Conservation (phyloP, 2,888 invertebrate species). For the Schizotus pectinicornis region DNA sequence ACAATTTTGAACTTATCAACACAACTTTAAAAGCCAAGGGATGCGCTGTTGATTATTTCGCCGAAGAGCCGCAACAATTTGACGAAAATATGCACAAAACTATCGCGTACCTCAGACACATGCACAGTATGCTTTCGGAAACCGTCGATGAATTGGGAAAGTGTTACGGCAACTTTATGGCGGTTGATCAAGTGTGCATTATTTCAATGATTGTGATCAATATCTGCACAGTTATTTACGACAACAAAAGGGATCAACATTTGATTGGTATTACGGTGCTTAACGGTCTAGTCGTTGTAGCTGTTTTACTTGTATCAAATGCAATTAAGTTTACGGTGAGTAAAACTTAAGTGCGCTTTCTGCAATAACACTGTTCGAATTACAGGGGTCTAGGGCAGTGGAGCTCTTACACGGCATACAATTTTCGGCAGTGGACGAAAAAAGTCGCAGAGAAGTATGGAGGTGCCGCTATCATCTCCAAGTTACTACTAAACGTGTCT, state of each 20-base stretch:
- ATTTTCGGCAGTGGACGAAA: conserved; percentile 35
- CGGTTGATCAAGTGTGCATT: conserved; percentile 38
- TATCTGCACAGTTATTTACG: conserved; percentile 32
- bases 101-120: conserved; percentile 32
- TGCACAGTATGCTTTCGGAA: conserved; percentile 38
- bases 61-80: conserved; percentile 14
- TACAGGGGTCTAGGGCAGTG: conserved; percentile 41
- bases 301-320: conserved; percentile 34
- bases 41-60: conserved; percentile 22
- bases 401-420: conserved; percentile 41
- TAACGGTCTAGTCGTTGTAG: conserved; percentile 33
- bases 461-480: no score
- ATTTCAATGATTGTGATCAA: conserved; percentile 38
- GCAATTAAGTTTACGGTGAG: conserved; percentile 35
- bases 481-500: neutral
- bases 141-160: conserved; percentile 36
- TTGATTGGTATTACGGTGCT: conserved; percentile 34
- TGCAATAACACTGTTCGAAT: conserved; percentile 11
- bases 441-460: conserved; percentile 41
- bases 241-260: conserved; percentile 14
- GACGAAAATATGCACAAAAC: conserved; percentile 25
- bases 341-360: neutral
- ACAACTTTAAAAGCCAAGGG: conserved; percentile 21
- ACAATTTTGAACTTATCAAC: conserved; percentile 35
- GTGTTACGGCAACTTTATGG: conserved; percentile 40